A percentile compares a stretch with the other conserved stretches of the same genome.
These are phyloP conservation scores for Malurus melanocephalus DNA, from an alignment of 2,113 vertebrate species.

Conservation along the genomic window DNA sequence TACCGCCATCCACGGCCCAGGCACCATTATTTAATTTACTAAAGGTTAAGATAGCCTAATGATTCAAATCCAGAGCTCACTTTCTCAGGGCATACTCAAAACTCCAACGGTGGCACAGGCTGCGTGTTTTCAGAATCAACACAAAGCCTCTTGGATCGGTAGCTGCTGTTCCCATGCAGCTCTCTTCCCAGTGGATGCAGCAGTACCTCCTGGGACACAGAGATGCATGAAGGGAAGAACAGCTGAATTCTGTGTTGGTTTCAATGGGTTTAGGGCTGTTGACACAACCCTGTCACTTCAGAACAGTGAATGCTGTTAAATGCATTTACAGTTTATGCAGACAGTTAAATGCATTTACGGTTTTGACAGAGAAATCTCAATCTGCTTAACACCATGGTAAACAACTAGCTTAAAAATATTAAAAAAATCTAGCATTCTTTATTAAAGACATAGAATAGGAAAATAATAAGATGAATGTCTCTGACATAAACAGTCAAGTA, in stretches of 20 bases:
- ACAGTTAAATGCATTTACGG: not conserved
- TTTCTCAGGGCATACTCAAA: not conserved
- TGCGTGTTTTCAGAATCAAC: not conserved
- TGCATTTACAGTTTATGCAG: too few relatives aligned
- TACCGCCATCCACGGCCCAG: not conserved
- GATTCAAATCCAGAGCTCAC: not conserved
- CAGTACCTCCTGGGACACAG: not conserved
- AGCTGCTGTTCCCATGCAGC: not conserved
- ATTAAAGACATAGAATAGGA: slow-evolving; percentile 14
- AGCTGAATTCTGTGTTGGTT: not conserved
- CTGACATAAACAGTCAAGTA: not conserved
- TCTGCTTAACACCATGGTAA: slow-evolving; percentile 5
- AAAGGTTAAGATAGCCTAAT: not conserved
- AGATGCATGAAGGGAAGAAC: not conserved
- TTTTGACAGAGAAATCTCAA: slow-evolving; percentile 25
- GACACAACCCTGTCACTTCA: not conserved
- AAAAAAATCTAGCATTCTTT: slow-evolving; percentile 19
- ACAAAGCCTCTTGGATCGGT: not conserved
- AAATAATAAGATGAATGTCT: not conserved
- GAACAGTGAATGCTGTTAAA: too few relatives aligned
- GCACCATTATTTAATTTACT: not conserved
- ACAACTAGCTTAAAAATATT: slow-evolving; percentile 17
- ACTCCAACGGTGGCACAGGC: rapidly evolving
- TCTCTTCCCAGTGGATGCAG: not conserved
- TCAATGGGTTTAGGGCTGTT: not conserved